Evolutionary conservation across 2,113 vertebrate species (phyloP), one percentile per base, ranked within the genome.

Genomic region (Saimiri boliviensis): DNA sequence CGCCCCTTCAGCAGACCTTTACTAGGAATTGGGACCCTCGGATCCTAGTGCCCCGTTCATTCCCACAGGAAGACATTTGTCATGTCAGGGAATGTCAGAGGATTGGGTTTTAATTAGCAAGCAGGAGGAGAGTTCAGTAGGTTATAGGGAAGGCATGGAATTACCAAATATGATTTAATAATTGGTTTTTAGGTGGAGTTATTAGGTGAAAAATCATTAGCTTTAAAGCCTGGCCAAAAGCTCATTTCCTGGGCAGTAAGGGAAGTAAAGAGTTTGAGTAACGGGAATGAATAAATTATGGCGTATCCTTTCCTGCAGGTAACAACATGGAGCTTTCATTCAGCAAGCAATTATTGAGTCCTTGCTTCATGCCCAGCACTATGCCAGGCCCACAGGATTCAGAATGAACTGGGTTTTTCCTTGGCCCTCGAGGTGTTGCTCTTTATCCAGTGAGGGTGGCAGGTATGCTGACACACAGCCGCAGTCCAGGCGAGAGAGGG

Each of bases 11-110:
- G 0, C 71, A 74, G 42, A 97, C 5, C 37, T 79, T 97, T 60
- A 35, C 35, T 32, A 83, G 54, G 49, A 73, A 54, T 58, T 2
- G 0, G 82, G 89, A 79, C 49, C 84, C 87, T 86, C 49, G 58
- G 66, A 68, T 95, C 97, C 94, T 56, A 32, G 45, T 10, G 52
- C 89, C 93, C 91, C 30, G 8, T 81, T 84, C 68, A 89, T 81
- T 97, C 96, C 96, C 60, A 66, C 97, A 97, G 98, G 98, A 98
- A 98, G 94, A 83, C 6, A 19, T 97, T 95, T 97, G 73, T 98
- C 94, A 81, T 97, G 84, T 93, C 1, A 6, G 89, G 89, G 88
- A 92, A 93, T 96, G 88, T 97, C 88, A 96, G 96, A 96, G 92
- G 23, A 40, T 77, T 97, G 95, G 83, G 77, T 95, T 98, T 98